Evolutionary conservation across 2,888 invertebrate species (phyloP).

Genomic region (Phanerotoma sp.): DNA sequence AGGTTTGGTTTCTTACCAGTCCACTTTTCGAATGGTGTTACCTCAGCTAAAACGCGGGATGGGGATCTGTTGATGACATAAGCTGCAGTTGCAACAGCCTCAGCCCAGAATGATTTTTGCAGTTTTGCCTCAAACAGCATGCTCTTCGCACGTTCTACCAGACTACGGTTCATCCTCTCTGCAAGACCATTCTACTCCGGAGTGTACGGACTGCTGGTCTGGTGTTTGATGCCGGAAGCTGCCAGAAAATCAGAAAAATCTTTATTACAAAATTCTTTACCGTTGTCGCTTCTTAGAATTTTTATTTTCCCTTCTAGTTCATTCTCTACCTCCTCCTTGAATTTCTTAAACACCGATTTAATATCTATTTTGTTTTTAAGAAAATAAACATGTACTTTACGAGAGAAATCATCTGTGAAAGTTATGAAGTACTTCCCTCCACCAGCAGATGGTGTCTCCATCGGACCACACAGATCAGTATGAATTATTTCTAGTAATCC

Average conservation of each 20-base stretch:
- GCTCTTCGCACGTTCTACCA: slow-evolving; percentile 2
- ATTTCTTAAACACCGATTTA: slow-evolving; percentile 32
- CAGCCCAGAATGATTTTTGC: slow-evolving; percentile 4
- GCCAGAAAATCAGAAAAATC: slow-evolving; percentile 10
- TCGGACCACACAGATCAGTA: slow-evolving; percentile 2
- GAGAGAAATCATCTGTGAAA: slow-evolving; percentile 11
- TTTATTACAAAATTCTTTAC: slow-evolving; percentile 4
- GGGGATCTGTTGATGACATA: slow-evolving; percentile 29
- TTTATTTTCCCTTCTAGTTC: slow-evolving; percentile 26
- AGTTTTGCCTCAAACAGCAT: background rate
- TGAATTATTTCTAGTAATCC: slow-evolving; percentile 1
- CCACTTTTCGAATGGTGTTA: slow-evolving; percentile 50
- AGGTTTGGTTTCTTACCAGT: slow-evolving; percentile 44
- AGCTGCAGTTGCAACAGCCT: slow-evolving; percentile 7
- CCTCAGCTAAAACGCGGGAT: slow-evolving; percentile 23
- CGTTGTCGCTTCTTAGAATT: slow-evolving; percentile 15
- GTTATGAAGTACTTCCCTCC: slow-evolving; percentile 6
- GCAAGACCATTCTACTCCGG: slow-evolving; percentile 23
- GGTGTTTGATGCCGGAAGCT: slow-evolving; percentile 3
- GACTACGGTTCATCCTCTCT: slow-evolving; percentile 17
- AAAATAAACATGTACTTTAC: slow-evolving; percentile 29
- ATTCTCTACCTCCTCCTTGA: slow-evolving; percentile 28
- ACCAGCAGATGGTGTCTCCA: background rate
- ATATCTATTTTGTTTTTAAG: slow-evolving; percentile 37
- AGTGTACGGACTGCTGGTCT: slow-evolving; percentile 17